Conservation (phyloP, 30 jellyfish, hydroid and myxozoan genomes). For the Mastigias papua region DNA sequence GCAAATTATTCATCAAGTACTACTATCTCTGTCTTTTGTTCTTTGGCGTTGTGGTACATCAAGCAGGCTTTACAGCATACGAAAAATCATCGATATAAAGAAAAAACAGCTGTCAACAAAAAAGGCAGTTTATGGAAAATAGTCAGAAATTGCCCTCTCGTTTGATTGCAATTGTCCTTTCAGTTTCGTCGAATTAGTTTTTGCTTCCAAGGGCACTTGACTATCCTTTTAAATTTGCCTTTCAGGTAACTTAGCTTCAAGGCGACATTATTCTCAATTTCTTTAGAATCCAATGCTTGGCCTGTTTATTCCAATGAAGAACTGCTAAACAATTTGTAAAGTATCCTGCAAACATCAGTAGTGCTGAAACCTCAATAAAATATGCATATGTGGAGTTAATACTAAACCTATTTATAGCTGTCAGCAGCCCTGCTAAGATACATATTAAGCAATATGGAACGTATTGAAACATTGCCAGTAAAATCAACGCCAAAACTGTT, state of each 20-base stretch:
- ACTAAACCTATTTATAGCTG: neutral
- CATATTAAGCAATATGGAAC: neutral
- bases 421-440: neutral
- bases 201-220: too few species aligned
- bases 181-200: too few species aligned
- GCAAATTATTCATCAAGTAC: too few species aligned
- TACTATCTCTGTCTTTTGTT: too few species aligned
- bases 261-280: neutral
- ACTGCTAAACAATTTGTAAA: neutral
- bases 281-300: slow-evolving; percentile 1
- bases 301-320: neutral
- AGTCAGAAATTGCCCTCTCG: too few species aligned
- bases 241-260: too few species aligned
- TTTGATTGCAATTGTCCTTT: too few species aligned
- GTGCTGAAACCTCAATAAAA: neutral
- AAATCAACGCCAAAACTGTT: neutral
- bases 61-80: too few species aligned
- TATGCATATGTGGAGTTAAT: neutral
- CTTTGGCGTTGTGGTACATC: too few species aligned
- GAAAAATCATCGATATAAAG: too few species aligned
- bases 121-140: too few species aligned
- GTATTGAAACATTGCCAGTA: neutral
- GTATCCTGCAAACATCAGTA: neutral
- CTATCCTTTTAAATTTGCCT: neutral
- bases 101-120: too few species aligned